Evolutionary conservation across 2,888 invertebrate species (phyloP).

Genomic region (Epistrophe eligans): DNA sequence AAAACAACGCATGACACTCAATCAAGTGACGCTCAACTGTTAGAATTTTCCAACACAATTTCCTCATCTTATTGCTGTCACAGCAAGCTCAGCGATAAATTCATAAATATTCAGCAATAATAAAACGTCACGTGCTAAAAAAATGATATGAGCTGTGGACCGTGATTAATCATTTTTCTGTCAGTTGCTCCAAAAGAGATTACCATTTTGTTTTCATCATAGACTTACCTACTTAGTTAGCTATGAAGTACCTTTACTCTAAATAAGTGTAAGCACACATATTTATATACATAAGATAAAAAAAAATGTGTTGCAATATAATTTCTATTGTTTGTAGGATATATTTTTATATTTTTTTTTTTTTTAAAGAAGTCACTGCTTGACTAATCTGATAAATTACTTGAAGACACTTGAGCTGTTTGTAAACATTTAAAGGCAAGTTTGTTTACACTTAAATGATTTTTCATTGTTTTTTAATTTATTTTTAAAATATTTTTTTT

Average conservation of each 20-base stretch:
- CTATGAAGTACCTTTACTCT: not conserved
- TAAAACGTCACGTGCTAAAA: constrained; percentile 49
- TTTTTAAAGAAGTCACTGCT: constrained; percentile 9
- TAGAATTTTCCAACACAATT: not conserved
- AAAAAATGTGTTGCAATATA: constrained; percentile 13
- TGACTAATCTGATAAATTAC: constrained; percentile 36
- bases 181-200: constrained; percentile 47
- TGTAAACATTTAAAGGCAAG: constrained; percentile 33
- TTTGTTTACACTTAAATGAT: constrained; percentile 17
- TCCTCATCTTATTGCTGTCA: constrained; percentile 13
- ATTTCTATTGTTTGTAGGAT: not conserved
- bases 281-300: not conserved
- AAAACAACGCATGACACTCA: not conserved
- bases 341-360: not conserved
- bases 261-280: not conserved
- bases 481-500: not conserved
- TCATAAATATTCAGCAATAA: constrained; percentile 48
- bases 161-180: constrained; percentile 51
- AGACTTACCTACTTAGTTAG: not conserved
- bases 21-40: not conserved
- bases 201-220: constrained; percentile 6
- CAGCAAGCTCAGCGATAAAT: constrained; percentile 11
- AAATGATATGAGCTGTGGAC: constrained; percentile 35
- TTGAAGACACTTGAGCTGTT: constrained; percentile 24
- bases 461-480: constrained; percentile 4